These are phyloP conservation scores for Gallinago stenura DNA, from an alignment of 2,797 vertebrate genomes.

Conservation along the genomic window DNA sequence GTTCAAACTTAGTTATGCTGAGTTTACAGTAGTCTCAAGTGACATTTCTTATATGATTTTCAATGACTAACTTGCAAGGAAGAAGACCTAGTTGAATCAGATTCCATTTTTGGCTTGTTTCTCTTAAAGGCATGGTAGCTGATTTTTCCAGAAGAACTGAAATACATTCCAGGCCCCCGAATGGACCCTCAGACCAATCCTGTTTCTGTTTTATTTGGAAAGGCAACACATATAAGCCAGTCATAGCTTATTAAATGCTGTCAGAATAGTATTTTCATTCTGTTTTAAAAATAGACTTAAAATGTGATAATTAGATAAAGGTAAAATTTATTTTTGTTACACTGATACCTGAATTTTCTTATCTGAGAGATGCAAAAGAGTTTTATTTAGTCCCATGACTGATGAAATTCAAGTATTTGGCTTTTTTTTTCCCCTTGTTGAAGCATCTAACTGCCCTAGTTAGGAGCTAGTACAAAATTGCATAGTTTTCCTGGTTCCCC, in stretches of 20 bases:
- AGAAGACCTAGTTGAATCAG: neutral
- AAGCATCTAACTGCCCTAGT: neutral
- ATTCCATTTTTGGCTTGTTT: slow-evolving; percentile 13
- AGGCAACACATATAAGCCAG: neutral
- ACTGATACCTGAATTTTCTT: neutral
- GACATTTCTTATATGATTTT: neutral
- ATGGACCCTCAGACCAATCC: neutral
- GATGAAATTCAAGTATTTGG: neutral
- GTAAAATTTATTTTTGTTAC: neutral
- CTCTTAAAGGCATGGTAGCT: neutral
- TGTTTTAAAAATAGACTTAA: neutral
- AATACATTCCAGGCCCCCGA: neutral
- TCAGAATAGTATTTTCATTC: neutral
- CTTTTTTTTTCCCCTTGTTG: neutral
- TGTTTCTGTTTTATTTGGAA: neutral
- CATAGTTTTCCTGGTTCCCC: neutral
- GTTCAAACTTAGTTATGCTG: slow-evolving; percentile 5
- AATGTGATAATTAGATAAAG: neutral
- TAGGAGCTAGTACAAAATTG: neutral
- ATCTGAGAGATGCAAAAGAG: neutral
- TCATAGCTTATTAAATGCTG: neutral
- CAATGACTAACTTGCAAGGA: neutral
- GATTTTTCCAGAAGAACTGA: neutral
- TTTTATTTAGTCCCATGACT: neutral
- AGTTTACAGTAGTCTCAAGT: neutral